Percentiles rank a stretch among this genome's conserved stretches.
Conservation (phyloP, 1,140 invertebrate genomes). For the Calephelis virginiensis region DNA sequence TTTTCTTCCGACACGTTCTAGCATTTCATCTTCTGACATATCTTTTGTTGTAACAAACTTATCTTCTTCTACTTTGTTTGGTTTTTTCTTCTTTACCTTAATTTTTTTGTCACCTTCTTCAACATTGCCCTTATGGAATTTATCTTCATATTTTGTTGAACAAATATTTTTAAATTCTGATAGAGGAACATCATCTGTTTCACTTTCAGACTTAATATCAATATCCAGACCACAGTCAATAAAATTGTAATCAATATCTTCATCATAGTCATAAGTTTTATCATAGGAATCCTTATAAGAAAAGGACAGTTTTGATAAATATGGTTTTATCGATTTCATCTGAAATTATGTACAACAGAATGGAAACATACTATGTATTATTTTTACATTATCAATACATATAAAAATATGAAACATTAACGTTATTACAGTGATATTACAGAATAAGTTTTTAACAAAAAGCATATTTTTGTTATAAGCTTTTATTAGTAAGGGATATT, state of each 20-base stretch:
- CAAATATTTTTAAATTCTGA: slow-evolving; percentile 33
- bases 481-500: too few species aligned
- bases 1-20: slow-evolving; percentile 28
- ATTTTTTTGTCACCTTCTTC: slow-evolving; percentile 16
- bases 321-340: not conserved
- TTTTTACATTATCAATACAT: too few species aligned
- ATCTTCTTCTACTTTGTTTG: slow-evolving; percentile 16
- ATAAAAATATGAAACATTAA: too few species aligned
- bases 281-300: slow-evolving; percentile 5
- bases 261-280: slow-evolving; percentile 4
- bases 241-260: slow-evolving; percentile 36
- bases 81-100: slow-evolving; percentile 22
- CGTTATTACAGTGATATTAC: too few species aligned
- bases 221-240: slow-evolving; percentile 42
- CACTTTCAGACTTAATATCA: slow-evolving; percentile 42
- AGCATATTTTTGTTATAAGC: too few species aligned
- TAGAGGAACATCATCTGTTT: slow-evolving; percentile 46
- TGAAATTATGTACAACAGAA: not conserved
- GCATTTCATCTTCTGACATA: slow-evolving; percentile 35
- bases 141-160: slow-evolving; percentile 1
- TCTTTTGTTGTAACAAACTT: slow-evolving; percentile 30
- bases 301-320: slow-evolving; percentile 2
- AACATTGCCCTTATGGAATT: slow-evolving; percentile 1
- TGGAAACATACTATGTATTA: too few species aligned
- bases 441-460: too few species aligned